Evolutionary conservation across 2,113 vertebrate species (phyloP).

Genomic region (Rousettus leschenaultii): DNA sequence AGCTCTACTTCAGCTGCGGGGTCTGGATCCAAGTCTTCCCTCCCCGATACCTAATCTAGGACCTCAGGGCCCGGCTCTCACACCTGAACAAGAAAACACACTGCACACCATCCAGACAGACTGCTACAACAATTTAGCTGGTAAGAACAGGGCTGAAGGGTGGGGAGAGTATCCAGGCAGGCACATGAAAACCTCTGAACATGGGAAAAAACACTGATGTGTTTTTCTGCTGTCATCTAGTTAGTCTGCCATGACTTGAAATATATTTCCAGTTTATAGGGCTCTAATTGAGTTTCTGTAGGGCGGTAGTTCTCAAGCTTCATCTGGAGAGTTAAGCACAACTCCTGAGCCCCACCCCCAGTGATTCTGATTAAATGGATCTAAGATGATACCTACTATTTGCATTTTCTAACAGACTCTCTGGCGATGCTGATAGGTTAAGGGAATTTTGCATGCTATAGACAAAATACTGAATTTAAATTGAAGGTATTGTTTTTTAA

Average conservation of each 20-base stretch:
- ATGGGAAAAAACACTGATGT: background rate
- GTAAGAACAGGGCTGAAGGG: slow-evolving; percentile 75
- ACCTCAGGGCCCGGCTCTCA: slow-evolving; percentile 78
- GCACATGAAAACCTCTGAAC: background rate
- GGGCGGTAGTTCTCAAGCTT: background rate
- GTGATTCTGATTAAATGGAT: background rate
- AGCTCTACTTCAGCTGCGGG: slow-evolving; percentile 88
- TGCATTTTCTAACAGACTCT: background rate
- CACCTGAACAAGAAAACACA: slow-evolving; percentile 80
- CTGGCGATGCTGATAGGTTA: background rate
- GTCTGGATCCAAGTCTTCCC: slow-evolving; percentile 85
- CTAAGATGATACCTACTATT: background rate
- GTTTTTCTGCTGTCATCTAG: background rate
- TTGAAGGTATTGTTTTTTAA: background rate
- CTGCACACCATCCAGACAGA: slow-evolving; percentile 88
- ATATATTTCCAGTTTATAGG: background rate
- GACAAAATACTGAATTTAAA: background rate
- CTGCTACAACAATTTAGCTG: slow-evolving; percentile 94
- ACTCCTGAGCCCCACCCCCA: background rate
- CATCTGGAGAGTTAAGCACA: background rate
- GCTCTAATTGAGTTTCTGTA: background rate
- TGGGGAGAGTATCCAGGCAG: background rate
- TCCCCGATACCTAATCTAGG: slow-evolving; percentile 82
- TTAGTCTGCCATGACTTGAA: background rate
- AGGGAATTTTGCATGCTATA: background rate